Evolutionary conservation across 2,888 invertebrate genomes (phyloP), one percentile per base, ranked within the genome.

Genomic region (Hybos culiciformis): DNA sequence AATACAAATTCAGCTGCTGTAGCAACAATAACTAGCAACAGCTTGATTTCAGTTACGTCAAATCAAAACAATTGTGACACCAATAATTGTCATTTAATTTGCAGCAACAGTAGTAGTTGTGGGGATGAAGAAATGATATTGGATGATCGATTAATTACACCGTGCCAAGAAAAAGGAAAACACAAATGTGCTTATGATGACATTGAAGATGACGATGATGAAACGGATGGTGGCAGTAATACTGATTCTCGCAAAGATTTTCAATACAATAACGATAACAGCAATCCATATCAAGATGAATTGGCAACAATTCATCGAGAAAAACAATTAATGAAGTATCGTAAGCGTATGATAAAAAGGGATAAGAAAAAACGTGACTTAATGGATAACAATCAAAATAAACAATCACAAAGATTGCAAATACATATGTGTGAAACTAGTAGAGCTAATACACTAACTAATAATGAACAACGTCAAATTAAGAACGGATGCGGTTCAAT

Each of bases 141-240:
- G 11, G 39, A 47, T 23, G 47, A 49, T 31, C 44, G 44, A 18
- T 34, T 47, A 33, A 43, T 44, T 36, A 19, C 37, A 32, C 47
- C 47, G 21, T 84, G 83, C 63, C 78, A 77, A 51, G 74, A 79
- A 51, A 81, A 74, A 45, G 84, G 83, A 0, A 83, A 83, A 59
- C 84, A 84, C 59, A 78, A 78, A 50, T 85, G 84, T 62, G 77
- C 72, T 43, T 81, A 81, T 56, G 77, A 80, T 52, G 80, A 80
- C 26, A 83, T 83, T 53, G 77, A 80, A 3, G 76, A 74, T 9
- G 58, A 37, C 53, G 66, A 58, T 29, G 60, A 48, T 36, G 54
- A 61, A 44, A 52, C 58, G 5, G 59, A 57, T 47, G 18, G 34
- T 19, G 36, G 36, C 8, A 21, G 36, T n/a, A 14, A 8, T 18